Evolutionary conservation across 2,888 invertebrate genomes (phyloP).

Genomic region (Catocala fraxini): DNA sequence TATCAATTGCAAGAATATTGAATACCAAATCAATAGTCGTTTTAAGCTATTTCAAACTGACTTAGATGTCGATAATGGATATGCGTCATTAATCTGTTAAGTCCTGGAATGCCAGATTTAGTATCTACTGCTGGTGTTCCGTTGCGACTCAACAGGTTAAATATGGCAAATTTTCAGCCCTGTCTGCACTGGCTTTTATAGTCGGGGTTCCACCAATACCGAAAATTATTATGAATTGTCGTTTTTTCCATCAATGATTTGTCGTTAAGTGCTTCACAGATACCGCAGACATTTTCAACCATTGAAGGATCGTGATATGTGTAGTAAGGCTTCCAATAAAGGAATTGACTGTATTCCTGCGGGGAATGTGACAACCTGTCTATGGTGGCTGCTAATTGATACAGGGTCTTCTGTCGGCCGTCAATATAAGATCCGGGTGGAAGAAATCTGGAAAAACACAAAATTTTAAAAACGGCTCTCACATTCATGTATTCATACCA

Average conservation of each 20-base stretch:
- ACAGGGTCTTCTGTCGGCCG: slow-evolving; percentile 50
- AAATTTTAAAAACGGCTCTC: no score
- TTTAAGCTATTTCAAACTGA: no score
- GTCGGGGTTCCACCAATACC: slow-evolving; percentile 37
- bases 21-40: no score
- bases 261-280: slow-evolving; percentile 71
- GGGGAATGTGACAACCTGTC: slow-evolving; percentile 59
- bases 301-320: slow-evolving; percentile 56
- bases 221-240: slow-evolving; percentile 62
- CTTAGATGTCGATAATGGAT: no score
- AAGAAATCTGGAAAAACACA: slow-evolving; percentile 67
- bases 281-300: slow-evolving; percentile 63
- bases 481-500: background rate
- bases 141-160: background rate
- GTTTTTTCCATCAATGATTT: slow-evolving; percentile 42
- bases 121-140: no score
- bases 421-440: slow-evolving; percentile 77
- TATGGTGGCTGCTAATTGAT: slow-evolving; percentile 63
- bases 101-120: no score
- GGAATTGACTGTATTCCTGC: slow-evolving; percentile 61
- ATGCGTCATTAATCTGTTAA: no score
- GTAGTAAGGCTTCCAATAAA: slow-evolving; percentile 68
- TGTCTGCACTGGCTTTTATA: slow-evolving; percentile 8
- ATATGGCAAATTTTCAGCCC: background rate
- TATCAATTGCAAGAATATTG: no score